Base-by-base conservation (phyloP, 2,888 invertebrate species). In the Mystacides longicornis region DNA sequence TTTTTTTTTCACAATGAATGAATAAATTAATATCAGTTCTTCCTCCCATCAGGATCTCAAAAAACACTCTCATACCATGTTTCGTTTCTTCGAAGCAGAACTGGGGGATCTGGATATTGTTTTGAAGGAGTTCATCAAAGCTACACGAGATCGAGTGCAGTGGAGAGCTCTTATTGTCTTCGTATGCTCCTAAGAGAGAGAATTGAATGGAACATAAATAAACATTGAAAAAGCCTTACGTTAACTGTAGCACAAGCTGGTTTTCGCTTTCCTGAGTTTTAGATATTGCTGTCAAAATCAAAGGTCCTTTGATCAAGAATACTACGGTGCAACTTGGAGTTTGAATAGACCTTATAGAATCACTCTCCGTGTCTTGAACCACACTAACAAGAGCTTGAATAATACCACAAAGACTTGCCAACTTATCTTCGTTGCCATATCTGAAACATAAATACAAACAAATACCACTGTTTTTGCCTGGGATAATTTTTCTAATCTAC, bases 381-480 rank as follows among this genome's bases (percentile, higher is more conserved):
- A 93, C 89, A 62, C 93, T 93, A 2, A 93, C 93, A 61, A 97
- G 71, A 0, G 95, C 96, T 71, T 94, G 93, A 76, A 95, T 90
- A 1, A 97, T 91, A 16, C 97, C 96, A 75, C 94, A 96, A 16
- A 95, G 74, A 16, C 95, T 93, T 5, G 93, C 95, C 65, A 97
- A 73, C 70, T 93, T 91, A 67, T 96, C 95, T 75, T 97, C 97
- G 70, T 85, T 89, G 3, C 94, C 94, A 72, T 92, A 87, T 65
- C 93, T 89, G 68, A 57, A 72, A 70, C 58, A 60, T 46, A 42
- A 42, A 48, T n/a, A n/a, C n/a, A n/a, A n/a, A n/a, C n/a, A n/a
- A n/a, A n/a, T n/a, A n/a, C n/a, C n/a, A n/a, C n/a, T n/a, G n/a
- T n/a, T n/a, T n/a, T n/a, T n/a, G n/a, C n/a, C n/a, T n/a, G n/a